Base-by-base conservation (phyloP, 1,140 invertebrate species). In the Marisa cornuarietis region DNA sequence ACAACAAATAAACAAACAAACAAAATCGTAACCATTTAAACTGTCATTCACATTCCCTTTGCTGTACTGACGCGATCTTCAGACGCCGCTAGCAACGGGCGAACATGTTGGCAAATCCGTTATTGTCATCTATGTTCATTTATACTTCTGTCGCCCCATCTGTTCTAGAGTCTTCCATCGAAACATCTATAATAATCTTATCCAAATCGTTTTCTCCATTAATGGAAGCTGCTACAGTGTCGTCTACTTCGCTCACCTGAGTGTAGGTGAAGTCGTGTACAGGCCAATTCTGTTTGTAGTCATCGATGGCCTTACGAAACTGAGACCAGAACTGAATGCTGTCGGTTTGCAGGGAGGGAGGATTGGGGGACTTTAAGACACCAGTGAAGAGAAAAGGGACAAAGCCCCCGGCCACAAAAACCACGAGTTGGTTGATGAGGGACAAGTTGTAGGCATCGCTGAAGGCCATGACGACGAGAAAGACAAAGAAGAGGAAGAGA, bases 391-490 rank as follows among this genome's bases (percentile, higher is more conserved):
- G 49, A 74, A 84, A 87, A 7, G 88, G 88, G 13, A 88, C 31
- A 77, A 87, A 84, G 14, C 87, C 86, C 16, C 86, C 86, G 11
- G 83, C 86, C 7, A 85, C 79, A 5, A 86, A 85, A 31, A 85
- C 87, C 24, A 88, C 54, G 63, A 86, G 85, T 72, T 87, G 86
- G 80, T 87, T 87, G 74, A 83, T 85, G 0, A 83, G 75, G n/a
- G 85, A 86, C 22, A 88, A 80, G 52, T 81, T 71, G 54, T 87
- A 88, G 51, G 82, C 80, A 20, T 87, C 83, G 18, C 86, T 84
- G 78, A 88, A 87, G 0, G 86, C 83, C 78, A 87, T 79, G 9
- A 88, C 86, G 42, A 88, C 83, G 14, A 88, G 49, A 18, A 87
- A 54, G 24, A 88, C 83, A 74, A 88, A 88, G 18, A 85, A 22